These are phyloP conservation scores for Sebastes vulpes DNA, from an alignment of 2,797 vertebrate genomes.

Conservation along the genomic window DNA sequence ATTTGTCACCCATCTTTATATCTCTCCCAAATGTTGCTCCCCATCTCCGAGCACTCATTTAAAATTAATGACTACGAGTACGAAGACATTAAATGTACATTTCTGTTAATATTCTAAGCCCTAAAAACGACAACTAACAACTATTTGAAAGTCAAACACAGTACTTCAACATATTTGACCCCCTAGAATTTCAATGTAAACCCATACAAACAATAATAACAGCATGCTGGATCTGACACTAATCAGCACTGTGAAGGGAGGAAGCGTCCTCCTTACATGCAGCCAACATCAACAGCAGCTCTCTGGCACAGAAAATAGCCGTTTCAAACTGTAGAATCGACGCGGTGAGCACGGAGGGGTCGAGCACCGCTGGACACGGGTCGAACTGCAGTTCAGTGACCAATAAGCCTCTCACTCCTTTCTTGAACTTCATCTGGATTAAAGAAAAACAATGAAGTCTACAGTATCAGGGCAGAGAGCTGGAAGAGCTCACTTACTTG, in stretches of 20 bases:
- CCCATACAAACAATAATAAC: not conserved
- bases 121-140: not conserved
- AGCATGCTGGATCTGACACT: not conserved
- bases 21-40: not conserved
- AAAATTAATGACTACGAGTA: not conserved
- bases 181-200: not conserved
- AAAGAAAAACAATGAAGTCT: not conserved
- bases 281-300: not conserved
- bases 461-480: not conserved
- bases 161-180: not conserved
- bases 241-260: not conserved
- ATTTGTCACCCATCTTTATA: not conserved
- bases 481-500: not conserved
- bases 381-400: constrained; percentile 5
- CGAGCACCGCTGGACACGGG: not conserved
- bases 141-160: not conserved
- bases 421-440: not conserved
- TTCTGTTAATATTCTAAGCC: not conserved
- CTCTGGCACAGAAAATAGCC: not conserved
- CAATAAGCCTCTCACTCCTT: not conserved
- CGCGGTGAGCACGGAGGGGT: not conserved
- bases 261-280: not conserved
- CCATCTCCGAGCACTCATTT: not conserved
- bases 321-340: not conserved
- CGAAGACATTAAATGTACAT: not conserved